These are phyloP conservation scores for Aramus guarauna DNA, from an alignment of 2,113 vertebrate species.

Conservation along the genomic window DNA sequence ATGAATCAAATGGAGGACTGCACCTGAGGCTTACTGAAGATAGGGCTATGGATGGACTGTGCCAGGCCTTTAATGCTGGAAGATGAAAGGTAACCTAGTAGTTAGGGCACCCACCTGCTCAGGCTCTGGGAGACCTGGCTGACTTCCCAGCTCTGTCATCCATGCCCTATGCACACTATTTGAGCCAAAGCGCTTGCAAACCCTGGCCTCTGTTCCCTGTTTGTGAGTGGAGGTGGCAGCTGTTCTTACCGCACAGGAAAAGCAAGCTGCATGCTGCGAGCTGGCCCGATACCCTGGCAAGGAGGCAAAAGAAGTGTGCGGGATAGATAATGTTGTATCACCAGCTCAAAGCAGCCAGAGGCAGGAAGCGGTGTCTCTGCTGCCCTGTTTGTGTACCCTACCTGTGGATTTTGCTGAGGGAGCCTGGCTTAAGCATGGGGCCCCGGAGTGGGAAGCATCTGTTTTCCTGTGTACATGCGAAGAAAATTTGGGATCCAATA, in stretches of 20 bases:
- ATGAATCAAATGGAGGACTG: neutral
- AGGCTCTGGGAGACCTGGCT: neutral
- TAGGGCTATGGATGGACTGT: neutral
- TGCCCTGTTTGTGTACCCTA: neutral
- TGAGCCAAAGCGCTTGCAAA: neutral
- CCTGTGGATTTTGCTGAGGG: neutral
- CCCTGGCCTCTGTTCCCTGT: neutral
- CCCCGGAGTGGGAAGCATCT: slow-evolving; percentile 11
- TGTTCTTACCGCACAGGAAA: neutral
- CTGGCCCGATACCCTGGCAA: neutral
- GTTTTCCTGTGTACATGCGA: slow-evolving; percentile 53
- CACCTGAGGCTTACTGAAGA: neutral
- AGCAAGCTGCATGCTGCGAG: neutral
- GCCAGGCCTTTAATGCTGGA: neutral
- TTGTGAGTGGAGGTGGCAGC: neutral
- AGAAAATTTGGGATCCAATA: slow-evolving; percentile 15
- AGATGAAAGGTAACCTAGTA: neutral
- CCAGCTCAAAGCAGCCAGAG: neutral
- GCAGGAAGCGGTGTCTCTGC: neutral
- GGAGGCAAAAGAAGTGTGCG: neutral
- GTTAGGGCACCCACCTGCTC: neutral
- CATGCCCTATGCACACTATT: neutral
- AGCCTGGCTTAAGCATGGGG: neutral
- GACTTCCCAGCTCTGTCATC: neutral
- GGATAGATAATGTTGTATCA: neutral